Conservation (phyloP, 2,113 vertebrate genomes). For the Microtus ochrogaster region DNA sequence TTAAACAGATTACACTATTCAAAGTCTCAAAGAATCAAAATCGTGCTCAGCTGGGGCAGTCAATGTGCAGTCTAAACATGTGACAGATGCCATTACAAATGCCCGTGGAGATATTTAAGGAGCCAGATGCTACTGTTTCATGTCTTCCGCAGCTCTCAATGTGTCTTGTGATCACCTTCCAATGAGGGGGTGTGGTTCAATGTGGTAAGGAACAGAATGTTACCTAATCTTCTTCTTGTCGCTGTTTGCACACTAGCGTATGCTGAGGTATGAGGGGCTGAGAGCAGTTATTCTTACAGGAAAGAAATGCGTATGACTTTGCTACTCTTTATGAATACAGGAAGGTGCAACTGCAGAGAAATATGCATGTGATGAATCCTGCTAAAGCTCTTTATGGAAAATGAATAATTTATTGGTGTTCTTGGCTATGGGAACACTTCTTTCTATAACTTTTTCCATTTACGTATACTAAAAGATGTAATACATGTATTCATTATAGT, state of each 20-base stretch:
- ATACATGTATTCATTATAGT: constrained; percentile 71
- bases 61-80: constrained; percentile 82
- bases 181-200: constrained; percentile 74
- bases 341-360: constrained; percentile 48
- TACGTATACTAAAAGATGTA: constrained; percentile 57
- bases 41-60: constrained; percentile 84
- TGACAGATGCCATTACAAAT: constrained; percentile 85
- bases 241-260: constrained; percentile 16
- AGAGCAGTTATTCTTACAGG: background rate
- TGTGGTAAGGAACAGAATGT: constrained; percentile 65
- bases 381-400: constrained; percentile 53
- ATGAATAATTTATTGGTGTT: constrained; percentile 56
- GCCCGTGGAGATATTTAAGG: constrained; percentile 85
- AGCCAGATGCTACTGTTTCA: constrained; percentile 84
- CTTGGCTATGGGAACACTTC: constrained; percentile 46
- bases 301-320: constrained; percentile 23
- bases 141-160: constrained; percentile 74
- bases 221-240: constrained; percentile 55
- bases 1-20: constrained; percentile 84
- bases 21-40: constrained; percentile 83
- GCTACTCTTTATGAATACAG: constrained; percentile 34
- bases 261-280: background rate
- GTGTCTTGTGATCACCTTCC: constrained; percentile 85
- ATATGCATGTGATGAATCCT: constrained; percentile 37
- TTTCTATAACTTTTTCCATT: constrained; percentile 55